These are phyloP conservation scores for Semnornis frantzii DNA, from an alignment of 2,113 vertebrate species.

Conservation along the genomic window DNA sequence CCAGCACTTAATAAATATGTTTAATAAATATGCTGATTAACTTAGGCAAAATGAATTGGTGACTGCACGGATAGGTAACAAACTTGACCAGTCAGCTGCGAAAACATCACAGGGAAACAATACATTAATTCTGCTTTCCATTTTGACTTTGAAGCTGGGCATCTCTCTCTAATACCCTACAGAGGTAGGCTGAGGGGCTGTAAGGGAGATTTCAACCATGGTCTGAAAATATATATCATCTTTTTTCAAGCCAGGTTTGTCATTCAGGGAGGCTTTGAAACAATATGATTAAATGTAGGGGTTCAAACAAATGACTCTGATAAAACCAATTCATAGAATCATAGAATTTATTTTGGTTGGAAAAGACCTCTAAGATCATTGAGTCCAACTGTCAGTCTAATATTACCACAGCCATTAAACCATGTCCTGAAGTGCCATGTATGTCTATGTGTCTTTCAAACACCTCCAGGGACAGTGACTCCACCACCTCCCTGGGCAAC, in stretches of 20 bases:
- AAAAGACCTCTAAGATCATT: too few relatives aligned
- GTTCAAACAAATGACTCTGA: neutral
- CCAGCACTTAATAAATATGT: neutral
- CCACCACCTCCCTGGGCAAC: too few relatives aligned
- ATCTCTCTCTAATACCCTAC: neutral
- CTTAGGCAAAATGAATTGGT: neutral
- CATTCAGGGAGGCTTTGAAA: neutral
- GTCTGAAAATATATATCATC: neutral
- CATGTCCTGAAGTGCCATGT: too few relatives aligned
- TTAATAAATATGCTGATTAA: neutral
- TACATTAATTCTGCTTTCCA: neutral
- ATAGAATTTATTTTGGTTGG: too few relatives aligned
- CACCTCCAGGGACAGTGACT: too few relatives aligned
- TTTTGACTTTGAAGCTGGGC: neutral
- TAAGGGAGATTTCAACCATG: neutral
- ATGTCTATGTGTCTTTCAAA: too few relatives aligned
- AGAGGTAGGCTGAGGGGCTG: neutral
- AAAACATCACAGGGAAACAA: neutral
- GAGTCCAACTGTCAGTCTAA: too few relatives aligned
- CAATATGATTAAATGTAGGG: neutral
- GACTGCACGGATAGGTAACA: neutral
- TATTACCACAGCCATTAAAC: too few relatives aligned
- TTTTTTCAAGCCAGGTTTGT: neutral
- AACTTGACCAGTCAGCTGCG: neutral
- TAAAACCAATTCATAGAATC: neutral